Percentiles rank a stretch among this genome's conserved stretches.
These are phyloP conservation scores for Ophioninae sp. DNA, from an alignment of 2,888 invertebrate species.

Conservation along the genomic window DNA sequence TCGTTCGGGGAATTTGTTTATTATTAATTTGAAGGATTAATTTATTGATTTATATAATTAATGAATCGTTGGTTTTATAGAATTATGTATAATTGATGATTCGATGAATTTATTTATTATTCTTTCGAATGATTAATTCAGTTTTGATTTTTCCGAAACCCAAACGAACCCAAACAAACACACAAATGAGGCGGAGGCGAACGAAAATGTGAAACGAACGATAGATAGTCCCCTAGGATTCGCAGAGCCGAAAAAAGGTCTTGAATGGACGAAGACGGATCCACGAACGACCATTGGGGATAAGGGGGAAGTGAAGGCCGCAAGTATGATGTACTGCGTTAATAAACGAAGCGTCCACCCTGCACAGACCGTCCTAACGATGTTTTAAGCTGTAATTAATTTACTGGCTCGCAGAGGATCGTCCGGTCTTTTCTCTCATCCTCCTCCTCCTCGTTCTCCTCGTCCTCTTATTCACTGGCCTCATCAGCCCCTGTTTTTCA, in stretches of 20 bases:
- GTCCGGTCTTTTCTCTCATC: constrained; percentile 41
- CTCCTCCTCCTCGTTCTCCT: background rate
- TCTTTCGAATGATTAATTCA: too few species aligned
- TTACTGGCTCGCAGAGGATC: constrained; percentile 68
- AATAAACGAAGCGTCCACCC: constrained; percentile 75
- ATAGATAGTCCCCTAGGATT: background rate
- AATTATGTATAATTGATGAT: too few species aligned
- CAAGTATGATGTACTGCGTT: constrained; percentile 78
- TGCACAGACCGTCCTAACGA: constrained; percentile 75
- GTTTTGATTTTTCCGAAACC: too few species aligned
- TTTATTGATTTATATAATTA: too few species aligned
- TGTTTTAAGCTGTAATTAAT: constrained; percentile 80
- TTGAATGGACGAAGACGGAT: constrained; percentile 19
- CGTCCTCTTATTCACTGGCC: too few species aligned
- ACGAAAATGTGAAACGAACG: constrained; percentile 5
- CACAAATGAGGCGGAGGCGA: too few species aligned
- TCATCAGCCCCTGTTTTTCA: constrained; percentile 18
- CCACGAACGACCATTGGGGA: constrained; percentile 13
- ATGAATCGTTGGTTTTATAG: too few species aligned
- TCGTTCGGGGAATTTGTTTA: too few species aligned
- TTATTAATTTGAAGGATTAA: too few species aligned
- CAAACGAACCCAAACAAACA: too few species aligned
- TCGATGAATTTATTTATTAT: too few species aligned
- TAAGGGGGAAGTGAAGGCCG: constrained; percentile 52
- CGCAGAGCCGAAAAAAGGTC: background rate